Conservation (phyloP, 35 echinoderm and acorn worm genomes). For the Ophiothrix spiculata region DNA sequence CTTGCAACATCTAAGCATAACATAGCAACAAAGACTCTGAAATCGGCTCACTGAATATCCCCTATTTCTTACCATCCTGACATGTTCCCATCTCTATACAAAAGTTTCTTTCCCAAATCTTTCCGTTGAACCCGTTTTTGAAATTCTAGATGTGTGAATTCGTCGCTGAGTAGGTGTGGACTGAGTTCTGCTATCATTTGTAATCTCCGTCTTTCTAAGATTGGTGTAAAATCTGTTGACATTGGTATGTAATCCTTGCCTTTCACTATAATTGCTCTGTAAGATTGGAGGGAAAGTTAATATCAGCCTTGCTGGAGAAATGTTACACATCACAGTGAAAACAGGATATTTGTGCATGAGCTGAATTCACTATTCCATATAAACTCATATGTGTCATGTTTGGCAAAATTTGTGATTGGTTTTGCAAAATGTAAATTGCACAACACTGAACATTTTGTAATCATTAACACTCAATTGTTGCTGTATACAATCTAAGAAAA, state of each 20-base stretch:
- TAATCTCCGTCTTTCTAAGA: slow-evolving; percentile 78
- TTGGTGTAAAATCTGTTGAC: slow-evolving; percentile 92
- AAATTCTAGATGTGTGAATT: slow-evolving; percentile 85
- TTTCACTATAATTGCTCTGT: slow-evolving; percentile 84
- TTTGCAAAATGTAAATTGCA: too few relatives aligned
- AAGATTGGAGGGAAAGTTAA: slow-evolving; percentile 28
- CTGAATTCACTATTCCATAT: too few relatives aligned
- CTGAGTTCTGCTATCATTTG: slow-evolving; percentile 68
- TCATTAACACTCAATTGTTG: too few relatives aligned
- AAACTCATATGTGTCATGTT: too few relatives aligned
- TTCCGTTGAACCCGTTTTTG: slow-evolving; percentile 90
- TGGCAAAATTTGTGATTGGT: too few relatives aligned
- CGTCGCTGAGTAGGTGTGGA: slow-evolving; percentile 69
- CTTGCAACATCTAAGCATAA: too few relatives aligned
- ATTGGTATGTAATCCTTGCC: slow-evolving; percentile 72
- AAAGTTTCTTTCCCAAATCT: slow-evolving; percentile 84
- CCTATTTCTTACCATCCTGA: slow-evolving; percentile 92
- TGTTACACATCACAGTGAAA: too few relatives aligned
- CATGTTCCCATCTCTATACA: slow-evolving; percentile 90
- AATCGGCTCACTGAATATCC: background rate
- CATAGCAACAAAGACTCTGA: too few relatives aligned
- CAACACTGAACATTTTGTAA: too few relatives aligned
- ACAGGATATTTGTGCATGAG: too few relatives aligned
- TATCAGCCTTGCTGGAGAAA: too few relatives aligned
- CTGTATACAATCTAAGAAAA: too few relatives aligned